phyloP scores from a whole-genome alignment of 2,888 invertebrate genomes.

The Koerneria pararmatus region DNA sequence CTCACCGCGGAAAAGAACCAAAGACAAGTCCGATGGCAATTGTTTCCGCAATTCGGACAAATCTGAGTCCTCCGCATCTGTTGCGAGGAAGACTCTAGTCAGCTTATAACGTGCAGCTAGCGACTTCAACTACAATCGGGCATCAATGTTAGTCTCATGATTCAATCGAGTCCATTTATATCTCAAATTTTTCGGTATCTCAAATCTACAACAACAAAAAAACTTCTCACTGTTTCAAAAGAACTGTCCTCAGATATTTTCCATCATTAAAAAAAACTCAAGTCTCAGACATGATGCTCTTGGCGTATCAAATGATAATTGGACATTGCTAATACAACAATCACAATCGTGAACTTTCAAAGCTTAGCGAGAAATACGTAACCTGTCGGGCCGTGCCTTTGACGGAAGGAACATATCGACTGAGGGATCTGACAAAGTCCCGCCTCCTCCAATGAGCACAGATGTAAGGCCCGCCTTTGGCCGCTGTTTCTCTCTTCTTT shows the following conservation, averaged over 20 bases:
- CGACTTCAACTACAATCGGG: constrained; percentile 28
- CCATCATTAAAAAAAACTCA: too few relatives aligned
- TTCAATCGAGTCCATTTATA: too few relatives aligned
- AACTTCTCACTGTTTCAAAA: constrained; percentile 23
- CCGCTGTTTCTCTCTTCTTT: constrained; percentile 52
- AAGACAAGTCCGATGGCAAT: neutral
- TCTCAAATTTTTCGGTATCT: too few relatives aligned
- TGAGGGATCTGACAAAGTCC: constrained; percentile 78
- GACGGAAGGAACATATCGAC: constrained; percentile 76
- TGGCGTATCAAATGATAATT: too few relatives aligned
- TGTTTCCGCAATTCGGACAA: constrained; percentile 62
- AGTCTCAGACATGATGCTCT: too few relatives aligned
- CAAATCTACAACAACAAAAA: too few relatives aligned
- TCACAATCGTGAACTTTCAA: too few relatives aligned
- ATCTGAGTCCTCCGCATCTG: constrained; percentile 59
- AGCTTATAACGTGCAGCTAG: constrained; percentile 31
- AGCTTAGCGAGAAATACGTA: neutral
- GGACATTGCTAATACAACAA: too few relatives aligned
- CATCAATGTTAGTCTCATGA: too few relatives aligned
- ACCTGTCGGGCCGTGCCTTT: constrained; percentile 76
- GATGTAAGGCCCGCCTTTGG: constrained; percentile 70
- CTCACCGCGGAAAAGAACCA: constrained; percentile 27
- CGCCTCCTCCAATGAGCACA: constrained; percentile 80
- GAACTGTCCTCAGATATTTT: too few relatives aligned
- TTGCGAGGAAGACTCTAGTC: constrained; percentile 42